These are phyloP conservation scores for Nesometra sesokonis DNA, from an alignment of 35 echinoderm and acorn worm species.

Conservation along the genomic window DNA sequence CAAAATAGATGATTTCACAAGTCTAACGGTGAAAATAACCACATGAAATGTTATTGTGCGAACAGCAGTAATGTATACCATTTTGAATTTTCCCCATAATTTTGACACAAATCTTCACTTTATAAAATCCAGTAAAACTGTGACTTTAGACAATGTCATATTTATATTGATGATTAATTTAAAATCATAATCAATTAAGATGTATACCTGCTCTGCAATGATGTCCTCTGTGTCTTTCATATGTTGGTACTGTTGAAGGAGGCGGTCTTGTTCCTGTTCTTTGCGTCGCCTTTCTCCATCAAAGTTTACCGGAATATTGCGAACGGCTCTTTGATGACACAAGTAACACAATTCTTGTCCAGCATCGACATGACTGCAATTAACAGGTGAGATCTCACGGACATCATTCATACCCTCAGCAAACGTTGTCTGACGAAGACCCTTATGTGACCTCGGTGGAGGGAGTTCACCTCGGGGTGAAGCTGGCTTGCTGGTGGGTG, in stretches of 20 bases:
- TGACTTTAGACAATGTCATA: too few species aligned
- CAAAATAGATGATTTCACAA: too few species aligned
- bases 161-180: too few species aligned
- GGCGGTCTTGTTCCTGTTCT: conserved; percentile 85
- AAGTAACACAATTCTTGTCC: conserved; percentile 93
- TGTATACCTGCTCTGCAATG: conserved; percentile 70
- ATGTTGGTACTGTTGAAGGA: conserved; percentile 82
- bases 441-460: conserved; percentile 23
- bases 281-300: conserved; percentile 62
- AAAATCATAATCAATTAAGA: background rate
- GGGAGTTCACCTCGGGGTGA: conserved; percentile 33
- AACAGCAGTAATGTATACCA: too few species aligned
- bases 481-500: conserved; percentile 63
- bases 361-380: conserved; percentile 28
- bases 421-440: conserved; percentile 25
- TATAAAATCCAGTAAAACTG: too few species aligned
- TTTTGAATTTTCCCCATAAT: too few species aligned
- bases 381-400: conserved; percentile 23
- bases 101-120: too few species aligned
- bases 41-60: too few species aligned
- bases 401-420: conserved; percentile 8
- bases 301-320: conserved; percentile 84
- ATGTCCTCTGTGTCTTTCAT: conserved; percentile 95
- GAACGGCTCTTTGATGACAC: conserved; percentile 84
- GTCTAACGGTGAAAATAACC: too few species aligned